Percentiles rank a stretch among this genome's conserved stretches.
Conservation (phyloP, 1,140 invertebrate genomes). For the Micrasema minimum region DNA sequence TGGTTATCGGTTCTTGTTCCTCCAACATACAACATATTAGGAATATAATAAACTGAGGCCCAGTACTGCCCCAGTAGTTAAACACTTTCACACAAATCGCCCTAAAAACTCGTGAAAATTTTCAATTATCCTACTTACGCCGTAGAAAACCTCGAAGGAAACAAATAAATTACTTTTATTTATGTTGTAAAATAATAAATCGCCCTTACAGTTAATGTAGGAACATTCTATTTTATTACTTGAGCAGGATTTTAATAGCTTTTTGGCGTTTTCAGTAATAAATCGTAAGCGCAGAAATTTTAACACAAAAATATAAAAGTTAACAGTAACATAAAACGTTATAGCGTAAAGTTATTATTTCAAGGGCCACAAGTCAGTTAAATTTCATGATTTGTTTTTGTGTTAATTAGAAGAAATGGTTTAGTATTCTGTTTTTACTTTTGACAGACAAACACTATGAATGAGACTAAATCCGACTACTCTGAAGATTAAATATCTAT, state of each 20-base stretch:
- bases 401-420: no score
- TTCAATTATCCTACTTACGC: slow-evolving; percentile 22
- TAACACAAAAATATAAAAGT: slow-evolving; percentile 11
- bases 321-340: slow-evolving; percentile 13
- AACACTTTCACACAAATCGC: slow-evolving; percentile 37
- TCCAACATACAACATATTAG: no score
- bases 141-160: slow-evolving; percentile 30
- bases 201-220: slow-evolving; percentile 11
- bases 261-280: slow-evolving; percentile 15
- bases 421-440: no score
- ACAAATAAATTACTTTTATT: slow-evolving; percentile 44
- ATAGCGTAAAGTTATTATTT: slow-evolving; percentile 8
- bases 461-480: no score
- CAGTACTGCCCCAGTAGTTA: background rate
- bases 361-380: background rate
- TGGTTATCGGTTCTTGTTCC: slow-evolving; percentile 27
- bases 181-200: slow-evolving; percentile 39
- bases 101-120: slow-evolving; percentile 35
- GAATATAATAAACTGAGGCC: no score
- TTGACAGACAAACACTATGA: no score
- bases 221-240: slow-evolving; percentile 37
- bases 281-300: background rate
- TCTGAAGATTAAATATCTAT: no score
- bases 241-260: slow-evolving; percentile 16
- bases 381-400: no score